Evolutionary conservation across 1,140 invertebrate species (phyloP).

Genomic region (Triops longicaudatus): DNA sequence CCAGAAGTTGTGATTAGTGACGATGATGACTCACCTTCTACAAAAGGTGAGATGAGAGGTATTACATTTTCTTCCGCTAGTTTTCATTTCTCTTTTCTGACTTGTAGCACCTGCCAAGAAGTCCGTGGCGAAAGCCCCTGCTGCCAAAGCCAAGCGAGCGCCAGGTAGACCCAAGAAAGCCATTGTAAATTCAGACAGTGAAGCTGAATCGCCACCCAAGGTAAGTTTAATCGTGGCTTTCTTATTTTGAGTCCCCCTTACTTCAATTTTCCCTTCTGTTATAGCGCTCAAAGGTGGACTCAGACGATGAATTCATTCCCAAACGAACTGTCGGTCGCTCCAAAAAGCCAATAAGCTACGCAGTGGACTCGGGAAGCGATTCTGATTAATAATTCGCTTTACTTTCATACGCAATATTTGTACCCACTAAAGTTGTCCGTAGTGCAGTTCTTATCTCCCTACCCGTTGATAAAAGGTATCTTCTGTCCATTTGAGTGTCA

Average conservation of each 20-base stretch:
- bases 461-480: no score
- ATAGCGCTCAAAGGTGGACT: conserved; percentile 20
- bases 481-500: no score
- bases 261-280: neutral
- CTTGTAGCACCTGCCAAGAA: neutral
- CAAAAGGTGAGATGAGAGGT: no score
- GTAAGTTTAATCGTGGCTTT: neutral
- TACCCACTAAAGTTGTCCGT: no score
- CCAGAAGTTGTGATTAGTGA: no score
- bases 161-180: neutral
- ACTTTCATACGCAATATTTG: no score
- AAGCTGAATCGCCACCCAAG: neutral
- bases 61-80: no score
- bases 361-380: conserved; percentile 33
- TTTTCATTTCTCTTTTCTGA: neutral
- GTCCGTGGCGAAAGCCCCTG: neutral
- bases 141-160: neutral
- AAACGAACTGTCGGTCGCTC: conserved; percentile 33
- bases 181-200: neutral
- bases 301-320: conserved; percentile 31
- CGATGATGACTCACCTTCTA: no score
- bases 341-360: conserved; percentile 38
- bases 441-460: no score
- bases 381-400: neutral
- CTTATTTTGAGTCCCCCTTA: neutral